Evolutionary conservation across 2,888 invertebrate genomes (phyloP), one percentile per base, ranked within the genome.

Genomic region (Lamellibrachia satsuma): DNA sequence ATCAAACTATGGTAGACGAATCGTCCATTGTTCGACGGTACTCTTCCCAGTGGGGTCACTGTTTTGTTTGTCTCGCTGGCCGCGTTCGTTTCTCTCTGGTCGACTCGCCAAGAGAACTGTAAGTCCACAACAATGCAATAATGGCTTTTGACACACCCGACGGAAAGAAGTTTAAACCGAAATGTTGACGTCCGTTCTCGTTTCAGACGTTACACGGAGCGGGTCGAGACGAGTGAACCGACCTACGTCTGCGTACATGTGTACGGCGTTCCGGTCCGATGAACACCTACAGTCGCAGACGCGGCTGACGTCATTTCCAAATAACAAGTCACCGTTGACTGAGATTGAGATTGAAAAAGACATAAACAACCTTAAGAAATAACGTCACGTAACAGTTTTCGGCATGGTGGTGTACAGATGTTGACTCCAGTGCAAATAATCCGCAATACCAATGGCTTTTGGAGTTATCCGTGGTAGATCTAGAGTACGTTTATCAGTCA

Each of bases 1-100:
- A 75, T 75, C 75, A 75, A 15, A 15, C 75, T 75, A 22, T 75
- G 22, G 75, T 75, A 22, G 75, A 22, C 75, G 75, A 75, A 75
- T 75, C 75, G 75, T 75, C 75, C 75, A 75, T 75, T 75, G 75
- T 75, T 75, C 75, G 75, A 75, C 75, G n/a, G n/a, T n/a, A 22
- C 22, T 22, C 75, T 15, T 75, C 75, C 15, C 75, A 75, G 75
- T 75, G 75, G 75, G 15, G 75, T 22, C 75, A 75, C 75, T 7
- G 55, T 9, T 55, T 55, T 1, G 55, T 55, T 9, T 9, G 55
- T 55, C 7, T 75, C 22, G 75, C n/a, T 75, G 75, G 75, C 75
- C 22, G 75, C 22, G 75, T 75, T 75, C 75, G 75, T 75, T 75
- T 75, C 75, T 39, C 39, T 39, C 39, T 39, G 75, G 75, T 75